phyloP scores from a whole-genome alignment of 30 jellyfish, hydroid and myxozoan species.

The Rhopilema esculentum region DNA sequence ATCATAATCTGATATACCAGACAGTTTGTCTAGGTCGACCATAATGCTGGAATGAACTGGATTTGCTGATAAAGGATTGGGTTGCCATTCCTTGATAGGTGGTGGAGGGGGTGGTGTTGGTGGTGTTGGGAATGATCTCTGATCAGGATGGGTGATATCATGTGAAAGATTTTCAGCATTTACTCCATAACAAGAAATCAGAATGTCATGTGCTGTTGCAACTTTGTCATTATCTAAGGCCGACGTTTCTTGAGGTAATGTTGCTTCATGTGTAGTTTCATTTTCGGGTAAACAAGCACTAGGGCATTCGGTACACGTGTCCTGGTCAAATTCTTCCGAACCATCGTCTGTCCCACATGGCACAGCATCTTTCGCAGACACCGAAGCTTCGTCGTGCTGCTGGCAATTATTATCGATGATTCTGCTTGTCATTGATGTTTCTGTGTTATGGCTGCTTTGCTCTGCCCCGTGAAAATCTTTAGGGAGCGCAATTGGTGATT shows the following conservation, averaged over 20 bases:
- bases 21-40: neutral
- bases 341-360: neutral
- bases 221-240: neutral
- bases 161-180: neutral
- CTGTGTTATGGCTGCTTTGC: neutral
- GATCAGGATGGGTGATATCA: neutral
- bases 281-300: neutral
- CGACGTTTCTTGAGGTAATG: neutral
- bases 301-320: neutral
- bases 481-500: neutral
- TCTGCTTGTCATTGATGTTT: neutral
- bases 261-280: neutral
- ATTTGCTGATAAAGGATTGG: neutral
- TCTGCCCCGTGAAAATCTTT: neutral
- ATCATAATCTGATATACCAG: neutral
- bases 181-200: neutral
- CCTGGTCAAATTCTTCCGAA: neutral
- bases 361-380: neutral
- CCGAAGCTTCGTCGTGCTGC: neutral
- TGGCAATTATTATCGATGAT: neutral
- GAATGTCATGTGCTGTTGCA: neutral
- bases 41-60: neutral
- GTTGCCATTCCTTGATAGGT: neutral
- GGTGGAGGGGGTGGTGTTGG: conserved; percentile 45
- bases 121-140: conserved; percentile 4